Conservation (phyloP, 2,888 invertebrate genomes). For the Agrilus cyanescens region DNA sequence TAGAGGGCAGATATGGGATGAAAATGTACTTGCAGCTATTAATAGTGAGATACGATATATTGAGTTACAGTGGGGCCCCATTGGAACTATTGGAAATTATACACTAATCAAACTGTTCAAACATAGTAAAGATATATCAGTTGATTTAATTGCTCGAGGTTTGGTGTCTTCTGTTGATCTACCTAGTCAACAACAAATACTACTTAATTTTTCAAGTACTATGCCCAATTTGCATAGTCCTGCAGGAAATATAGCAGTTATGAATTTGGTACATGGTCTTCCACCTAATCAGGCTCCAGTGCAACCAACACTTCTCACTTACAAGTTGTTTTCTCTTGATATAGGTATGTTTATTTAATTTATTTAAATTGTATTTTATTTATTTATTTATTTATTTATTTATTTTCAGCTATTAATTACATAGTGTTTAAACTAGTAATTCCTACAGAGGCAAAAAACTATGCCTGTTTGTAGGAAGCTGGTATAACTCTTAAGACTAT, state of each 20-base stretch:
- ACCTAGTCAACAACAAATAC: constrained; percentile 35
- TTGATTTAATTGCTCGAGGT: constrained; percentile 36
- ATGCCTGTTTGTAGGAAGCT: too few relatives aligned
- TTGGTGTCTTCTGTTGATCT: constrained; percentile 35
- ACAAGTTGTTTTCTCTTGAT: constrained; percentile 42
- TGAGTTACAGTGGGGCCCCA: constrained; percentile 34
- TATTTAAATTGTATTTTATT: too few relatives aligned
- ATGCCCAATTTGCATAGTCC: too few relatives aligned
- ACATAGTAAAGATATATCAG: constrained; percentile 38
- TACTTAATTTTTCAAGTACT: background rate
- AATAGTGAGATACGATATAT: constrained; percentile 33
- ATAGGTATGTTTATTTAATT: constrained; percentile 17
- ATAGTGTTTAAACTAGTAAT: too few relatives aligned
- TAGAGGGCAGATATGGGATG: constrained; percentile 43
- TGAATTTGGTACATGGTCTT: constrained; percentile 1
- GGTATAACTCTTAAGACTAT: too few relatives aligned
- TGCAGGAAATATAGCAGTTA: too few relatives aligned
- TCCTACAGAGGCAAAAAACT: too few relatives aligned
- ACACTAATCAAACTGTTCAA: constrained; percentile 39
- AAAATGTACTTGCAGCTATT: constrained; percentile 33
- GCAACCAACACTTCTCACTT: constrained; percentile 39
- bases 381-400: too few relatives aligned
- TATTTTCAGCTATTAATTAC: too few relatives aligned
- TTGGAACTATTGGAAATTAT: constrained; percentile 32
- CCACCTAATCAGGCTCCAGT: constrained; percentile 29